These are phyloP conservation scores for Gorsachius magnificus DNA, from an alignment of 2,797 vertebrate genomes.

Conservation along the genomic window DNA sequence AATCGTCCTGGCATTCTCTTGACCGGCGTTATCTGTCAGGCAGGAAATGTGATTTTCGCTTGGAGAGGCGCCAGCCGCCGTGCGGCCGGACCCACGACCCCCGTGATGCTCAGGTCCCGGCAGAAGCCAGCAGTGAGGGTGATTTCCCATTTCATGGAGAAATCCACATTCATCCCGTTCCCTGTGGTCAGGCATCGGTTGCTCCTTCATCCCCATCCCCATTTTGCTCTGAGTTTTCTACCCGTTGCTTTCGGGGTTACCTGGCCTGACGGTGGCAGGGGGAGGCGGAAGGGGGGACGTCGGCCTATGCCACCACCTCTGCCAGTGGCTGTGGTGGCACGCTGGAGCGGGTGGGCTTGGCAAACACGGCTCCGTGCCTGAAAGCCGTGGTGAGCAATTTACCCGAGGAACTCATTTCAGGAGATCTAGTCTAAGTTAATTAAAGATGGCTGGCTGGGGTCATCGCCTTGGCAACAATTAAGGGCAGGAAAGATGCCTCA, in stretches of 20 bases:
- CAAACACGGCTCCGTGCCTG: conserved; percentile 70
- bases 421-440: conserved; percentile 79
- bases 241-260: neutral
- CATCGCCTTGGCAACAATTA: conserved; percentile 86
- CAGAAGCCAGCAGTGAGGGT: neutral
- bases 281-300: neutral
- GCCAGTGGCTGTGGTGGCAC: neutral
- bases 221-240: neutral
- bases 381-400: conserved; percentile 73
- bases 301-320: neutral
- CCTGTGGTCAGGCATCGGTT: neutral
- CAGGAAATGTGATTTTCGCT: conserved; percentile 66
- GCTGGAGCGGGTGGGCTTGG: conserved; percentile 36
- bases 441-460: conserved; percentile 82
- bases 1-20: conserved; percentile 70
- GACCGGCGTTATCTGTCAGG: conserved; percentile 66
- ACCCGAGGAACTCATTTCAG: conserved; percentile 75
- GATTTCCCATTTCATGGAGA: neutral
- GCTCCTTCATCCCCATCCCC: neutral
- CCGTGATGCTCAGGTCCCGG: neutral
- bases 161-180: rapidly evolving
- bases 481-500: conserved; percentile 73
- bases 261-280: rapidly evolving
- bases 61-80: conserved; percentile 46
- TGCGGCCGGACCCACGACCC: neutral